A percentile compares a stretch with the other conserved stretches of the same genome.
These are phyloP conservation scores for Alauda arvensis DNA, from an alignment of 2,797 vertebrate genomes.

Conservation along the genomic window DNA sequence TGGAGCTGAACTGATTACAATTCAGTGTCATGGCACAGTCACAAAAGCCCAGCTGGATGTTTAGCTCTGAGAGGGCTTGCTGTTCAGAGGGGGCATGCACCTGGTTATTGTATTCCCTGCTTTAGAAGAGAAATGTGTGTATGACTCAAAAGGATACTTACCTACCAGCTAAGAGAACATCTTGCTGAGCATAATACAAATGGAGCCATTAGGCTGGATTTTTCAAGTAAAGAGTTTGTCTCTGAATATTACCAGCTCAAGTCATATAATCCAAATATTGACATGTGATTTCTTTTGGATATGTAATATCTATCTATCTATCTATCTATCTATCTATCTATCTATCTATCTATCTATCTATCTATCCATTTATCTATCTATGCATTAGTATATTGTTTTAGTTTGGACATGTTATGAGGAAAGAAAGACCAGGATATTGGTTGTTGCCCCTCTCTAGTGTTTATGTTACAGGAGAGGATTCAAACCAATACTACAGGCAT, in stretches of 20 bases:
- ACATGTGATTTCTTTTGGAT: neutral
- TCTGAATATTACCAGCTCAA: neutral
- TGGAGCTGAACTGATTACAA: neutral
- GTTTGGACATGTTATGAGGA: neutral
- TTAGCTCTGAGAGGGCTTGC: neutral
- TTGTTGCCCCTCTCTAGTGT: neutral
- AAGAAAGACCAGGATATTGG: neutral
- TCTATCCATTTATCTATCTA: no score
- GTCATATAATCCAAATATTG: neutral
- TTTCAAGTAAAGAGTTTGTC: neutral
- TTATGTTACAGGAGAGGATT: neutral
- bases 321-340: no score
- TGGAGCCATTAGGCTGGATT: neutral
- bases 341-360: no score
- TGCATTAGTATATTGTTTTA: neutral
- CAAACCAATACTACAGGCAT: neutral
- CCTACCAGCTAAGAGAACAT: neutral
- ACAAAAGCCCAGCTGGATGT: slow-evolving; percentile 16
- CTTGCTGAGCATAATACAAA: neutral
- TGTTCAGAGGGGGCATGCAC: neutral
- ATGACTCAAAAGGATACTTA: neutral
- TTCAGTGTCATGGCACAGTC: neutral
- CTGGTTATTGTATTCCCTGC: neutral
- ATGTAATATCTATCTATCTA: neutral
- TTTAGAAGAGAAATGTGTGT: neutral